A percentile compares a stretch with the other conserved stretches of the same genome.
phyloP scores from a whole-genome alignment of 92 coral and sea anemone genomes.

The Zoanthus sociatus region DNA sequence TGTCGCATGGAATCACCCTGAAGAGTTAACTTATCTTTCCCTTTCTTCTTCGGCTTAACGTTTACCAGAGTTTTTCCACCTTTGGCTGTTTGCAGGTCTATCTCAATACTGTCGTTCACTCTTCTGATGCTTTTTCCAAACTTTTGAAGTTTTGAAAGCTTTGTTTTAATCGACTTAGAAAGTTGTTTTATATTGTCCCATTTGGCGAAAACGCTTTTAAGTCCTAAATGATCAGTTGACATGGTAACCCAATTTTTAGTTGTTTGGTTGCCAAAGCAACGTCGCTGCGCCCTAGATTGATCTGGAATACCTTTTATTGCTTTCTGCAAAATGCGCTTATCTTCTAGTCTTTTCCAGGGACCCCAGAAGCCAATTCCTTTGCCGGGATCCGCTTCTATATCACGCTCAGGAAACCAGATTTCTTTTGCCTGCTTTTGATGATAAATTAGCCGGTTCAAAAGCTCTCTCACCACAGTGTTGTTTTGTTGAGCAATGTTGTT shows the following conservation, averaged over 20 bases:
- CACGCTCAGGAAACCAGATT: constrained; percentile 88
- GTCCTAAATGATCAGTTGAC: not conserved
- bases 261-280: constrained; percentile 35
- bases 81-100: not conserved
- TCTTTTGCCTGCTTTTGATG: constrained; percentile 72
- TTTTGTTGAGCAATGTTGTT: constrained; percentile 80
- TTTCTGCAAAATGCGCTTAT: constrained; percentile 20
- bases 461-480: constrained; percentile 57
- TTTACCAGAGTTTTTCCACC: not conserved
- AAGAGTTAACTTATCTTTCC: not conserved
- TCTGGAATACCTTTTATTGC: constrained; percentile 54
- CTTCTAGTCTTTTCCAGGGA: constrained; percentile 72
- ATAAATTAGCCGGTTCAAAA: constrained; percentile 66
- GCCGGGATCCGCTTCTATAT: constrained; percentile 71
- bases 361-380: constrained; percentile 80
- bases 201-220: constrained; percentile 21
- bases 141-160: constrained; percentile 20
- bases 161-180: constrained; percentile 24
- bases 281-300: constrained; percentile 17
- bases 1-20: not conserved
- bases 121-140: not conserved
- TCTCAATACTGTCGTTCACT: not conserved
- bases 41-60: not conserved
- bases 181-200: constrained; percentile 40
- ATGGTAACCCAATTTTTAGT: not conserved